These are phyloP conservation scores for Frieseomelitta varia DNA, from an alignment of 1,140 invertebrate genomes.

Conservation along the genomic window DNA sequence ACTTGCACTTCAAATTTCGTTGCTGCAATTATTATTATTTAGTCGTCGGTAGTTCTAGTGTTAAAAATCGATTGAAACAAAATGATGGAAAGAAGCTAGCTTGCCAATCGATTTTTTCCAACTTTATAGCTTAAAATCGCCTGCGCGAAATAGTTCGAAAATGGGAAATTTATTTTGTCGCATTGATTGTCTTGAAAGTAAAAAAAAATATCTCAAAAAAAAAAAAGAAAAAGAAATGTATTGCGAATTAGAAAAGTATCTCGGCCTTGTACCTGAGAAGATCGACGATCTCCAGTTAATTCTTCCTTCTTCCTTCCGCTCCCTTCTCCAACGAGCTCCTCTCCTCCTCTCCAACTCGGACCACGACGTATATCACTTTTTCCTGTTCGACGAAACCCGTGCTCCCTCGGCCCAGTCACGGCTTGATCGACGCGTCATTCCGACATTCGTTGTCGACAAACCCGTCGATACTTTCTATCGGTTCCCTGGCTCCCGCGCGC, in stretches of 20 bases:
- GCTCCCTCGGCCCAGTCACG: conserved; percentile 56
- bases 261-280: background rate
- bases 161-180: too few relatives aligned
- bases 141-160: too few relatives aligned
- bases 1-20: too few relatives aligned
- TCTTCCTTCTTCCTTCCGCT: background rate
- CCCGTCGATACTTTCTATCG: conserved; percentile 9
- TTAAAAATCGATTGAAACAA: too few relatives aligned
- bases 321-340: background rate
- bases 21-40: too few relatives aligned
- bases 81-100: too few relatives aligned
- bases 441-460: conserved; percentile 51
- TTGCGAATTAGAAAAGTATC: background rate
- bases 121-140: too few relatives aligned
- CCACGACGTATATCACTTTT: conserved; percentile 55
- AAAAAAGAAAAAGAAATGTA: too few relatives aligned
- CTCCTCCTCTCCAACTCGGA: background rate
- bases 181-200: too few relatives aligned
- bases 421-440: conserved; percentile 67
- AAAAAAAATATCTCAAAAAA: too few relatives aligned
- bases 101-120: too few relatives aligned
- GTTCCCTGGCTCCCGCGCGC: conserved; percentile 1
- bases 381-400: conserved; percentile 54
- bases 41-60: too few relatives aligned
- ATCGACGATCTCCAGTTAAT: background rate